Percentiles rank a stretch among this genome's conserved stretches.
Evolutionary conservation across 2,113 vertebrate species (phyloP).

Genomic region (Axis porcinus): DNA sequence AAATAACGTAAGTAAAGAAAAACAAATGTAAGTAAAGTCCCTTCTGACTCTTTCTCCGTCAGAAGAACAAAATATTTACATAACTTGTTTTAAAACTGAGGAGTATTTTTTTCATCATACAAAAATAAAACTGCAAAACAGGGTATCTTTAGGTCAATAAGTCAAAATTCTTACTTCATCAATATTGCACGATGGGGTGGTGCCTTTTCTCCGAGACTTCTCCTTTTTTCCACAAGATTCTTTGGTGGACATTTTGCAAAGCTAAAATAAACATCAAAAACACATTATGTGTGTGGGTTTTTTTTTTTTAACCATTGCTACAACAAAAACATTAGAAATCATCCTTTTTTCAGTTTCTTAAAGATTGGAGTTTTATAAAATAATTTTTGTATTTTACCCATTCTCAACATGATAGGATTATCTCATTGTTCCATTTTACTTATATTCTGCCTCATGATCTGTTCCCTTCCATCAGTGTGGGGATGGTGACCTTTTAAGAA

Average conservation of each 20-base stretch:
- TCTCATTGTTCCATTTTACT: not conserved
- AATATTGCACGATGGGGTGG: slow-evolving; percentile 55
- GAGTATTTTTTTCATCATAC: not conserved
- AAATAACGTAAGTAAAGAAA: slow-evolving; percentile 30
- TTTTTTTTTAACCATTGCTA: not conserved
- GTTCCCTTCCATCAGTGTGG: not conserved
- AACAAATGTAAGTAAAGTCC: not conserved
- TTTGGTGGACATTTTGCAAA: slow-evolving; percentile 79
- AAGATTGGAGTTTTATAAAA: slow-evolving; percentile 7
- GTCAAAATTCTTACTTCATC: slow-evolving; percentile 73
- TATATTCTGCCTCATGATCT: not conserved
- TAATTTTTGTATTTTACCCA: not conserved
- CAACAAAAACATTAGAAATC: slow-evolving; percentile 20
- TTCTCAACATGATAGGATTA: not conserved
- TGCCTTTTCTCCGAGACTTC: slow-evolving; percentile 58
- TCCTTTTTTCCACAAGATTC: slow-evolving; percentile 74
- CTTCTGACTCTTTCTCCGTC: not conserved
- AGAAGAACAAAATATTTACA: not conserved
- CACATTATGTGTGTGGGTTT: not conserved
- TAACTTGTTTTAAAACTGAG: slow-evolving; percentile 19
- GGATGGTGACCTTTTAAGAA: not conserved
- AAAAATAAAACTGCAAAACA: not conserved
- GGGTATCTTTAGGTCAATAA: not conserved
- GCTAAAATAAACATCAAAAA: slow-evolving; percentile 51
- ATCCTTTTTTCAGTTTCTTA: not conserved